Percentiles rank a stretch among this genome's conserved stretches.
Conservation (phyloP, 1,140 invertebrate genomes). For the Lethrus apterus region DNA sequence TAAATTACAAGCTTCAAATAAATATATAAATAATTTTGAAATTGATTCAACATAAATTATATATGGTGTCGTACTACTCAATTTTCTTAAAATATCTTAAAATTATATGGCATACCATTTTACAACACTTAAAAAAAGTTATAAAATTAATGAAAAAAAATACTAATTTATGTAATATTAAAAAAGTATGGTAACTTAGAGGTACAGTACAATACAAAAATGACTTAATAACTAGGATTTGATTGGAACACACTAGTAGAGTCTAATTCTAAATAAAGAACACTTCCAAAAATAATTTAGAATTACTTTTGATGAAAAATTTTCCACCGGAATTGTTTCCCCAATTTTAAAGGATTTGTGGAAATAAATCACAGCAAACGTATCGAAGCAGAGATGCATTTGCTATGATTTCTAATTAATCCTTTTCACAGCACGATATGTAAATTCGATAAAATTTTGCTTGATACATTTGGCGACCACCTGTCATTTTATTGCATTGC, state of each 20-base stretch:
- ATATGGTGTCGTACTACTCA: constrained; percentile 10
- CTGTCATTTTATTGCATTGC: constrained; percentile 23
- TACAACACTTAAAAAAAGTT: background rate
- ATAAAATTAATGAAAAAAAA: constrained; percentile 1
- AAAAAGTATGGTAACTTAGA: constrained; percentile 3
- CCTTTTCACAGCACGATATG: constrained; percentile 39
- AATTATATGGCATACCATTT: constrained; percentile 1
- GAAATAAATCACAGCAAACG: constrained; percentile 17
- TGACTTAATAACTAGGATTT: constrained; percentile 9
- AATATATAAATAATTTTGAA: constrained; percentile 26
- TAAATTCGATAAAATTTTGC: constrained; percentile 32
- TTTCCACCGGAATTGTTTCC: constrained; percentile 26
- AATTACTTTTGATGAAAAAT: constrained; percentile 12
- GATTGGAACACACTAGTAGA: constrained; percentile 1
- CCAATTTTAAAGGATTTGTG: constrained; percentile 23
- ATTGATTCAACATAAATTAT: constrained; percentile 23
- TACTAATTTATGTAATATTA: background rate
- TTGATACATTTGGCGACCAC: constrained; percentile 12
- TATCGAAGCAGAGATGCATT: constrained; percentile 2
- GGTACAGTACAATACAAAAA: constrained; percentile 8
- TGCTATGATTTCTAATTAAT: no score
- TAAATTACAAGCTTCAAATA: constrained; percentile 25
- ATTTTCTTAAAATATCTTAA: constrained; percentile 12
- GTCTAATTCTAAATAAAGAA: constrained; percentile 13
- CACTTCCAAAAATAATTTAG: constrained; percentile 17